Evolutionary conservation across 2,888 invertebrate species (phyloP), one percentile per base, ranked within the genome.

Genomic region (Amaurobius ferox): DNA sequence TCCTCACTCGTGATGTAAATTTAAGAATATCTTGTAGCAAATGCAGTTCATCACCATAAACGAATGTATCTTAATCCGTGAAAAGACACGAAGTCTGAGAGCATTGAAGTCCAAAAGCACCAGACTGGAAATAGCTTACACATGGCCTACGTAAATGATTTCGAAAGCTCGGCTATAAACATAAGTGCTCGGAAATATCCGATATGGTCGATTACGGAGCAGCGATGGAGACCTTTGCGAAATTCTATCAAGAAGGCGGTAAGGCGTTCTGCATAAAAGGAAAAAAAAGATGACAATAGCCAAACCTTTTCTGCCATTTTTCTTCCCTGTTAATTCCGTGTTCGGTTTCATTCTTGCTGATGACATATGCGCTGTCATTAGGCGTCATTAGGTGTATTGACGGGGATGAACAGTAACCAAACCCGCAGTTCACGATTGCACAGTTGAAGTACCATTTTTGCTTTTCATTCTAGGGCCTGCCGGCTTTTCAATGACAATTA

Each of bases 311-410:
- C 73, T 44, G 35, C 35, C 35, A 35, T 35, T 61, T 78, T 72
- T 67, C 39, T 67, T 19, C 66, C 40, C 23, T 64, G 9, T 66
- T 68, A 68, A 40, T 68, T 68, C 68, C 62, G 55, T 30, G 32
- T 62, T 19, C 71, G 66, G 35, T 30, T 48, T 55, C 70, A 64
- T 70, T 76, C 39, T 44, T 66, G 55, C 64, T 85, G 83, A 85
- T 85, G 83, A 85, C 83, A 77, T 55, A 72, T 55, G 44, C 77
- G 77, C 83, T 77, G 72, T 77, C 83, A 85, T 85, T 85, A 85
- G 62, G 77, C 40, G 77, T 85, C 83, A 85, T 85, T 85, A 85
- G 72, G 66, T 73, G 72, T 85, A 85, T 85, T 77, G 83, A 72
- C 83, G 77, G 83, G 83, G 83, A 66, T 72, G 83, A 30, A 85